Percentiles rank a stretch among this genome's conserved stretches.
These are phyloP conservation scores for Argyresthia albistria DNA, from an alignment of 2,888 invertebrate genomes.

Conservation along the genomic window DNA sequence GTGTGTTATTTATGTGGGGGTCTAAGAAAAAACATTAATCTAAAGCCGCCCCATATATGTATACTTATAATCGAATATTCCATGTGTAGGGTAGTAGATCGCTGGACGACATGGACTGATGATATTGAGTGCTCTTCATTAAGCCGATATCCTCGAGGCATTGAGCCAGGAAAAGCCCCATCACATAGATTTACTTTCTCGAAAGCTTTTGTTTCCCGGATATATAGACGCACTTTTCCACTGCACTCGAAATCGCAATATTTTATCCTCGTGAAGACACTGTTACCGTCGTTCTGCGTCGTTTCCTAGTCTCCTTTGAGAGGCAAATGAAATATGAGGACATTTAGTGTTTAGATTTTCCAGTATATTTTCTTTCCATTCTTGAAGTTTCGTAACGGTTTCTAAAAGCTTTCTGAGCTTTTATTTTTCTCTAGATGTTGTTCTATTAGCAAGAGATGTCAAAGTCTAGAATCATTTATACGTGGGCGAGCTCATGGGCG, in stretches of 20 bases:
- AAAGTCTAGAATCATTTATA: not conserved
- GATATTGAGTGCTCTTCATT: constrained; percentile 42
- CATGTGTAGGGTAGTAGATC: no score
- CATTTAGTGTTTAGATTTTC: not conserved
- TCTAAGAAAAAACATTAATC: not conserved
- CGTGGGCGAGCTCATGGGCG: no score
- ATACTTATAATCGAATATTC: not conserved
- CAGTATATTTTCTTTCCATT: not conserved
- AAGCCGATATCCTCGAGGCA: constrained; percentile 33
- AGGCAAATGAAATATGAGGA: constrained; percentile 1
- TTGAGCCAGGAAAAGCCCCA: constrained; percentile 22
- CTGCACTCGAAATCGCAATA: constrained; percentile 6
- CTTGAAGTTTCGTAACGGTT: not conserved
- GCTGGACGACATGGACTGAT: constrained; percentile 24
- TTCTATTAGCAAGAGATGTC: not conserved
- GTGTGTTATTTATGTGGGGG: no score
- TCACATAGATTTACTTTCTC: constrained; percentile 24
- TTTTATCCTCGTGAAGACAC: not conserved
- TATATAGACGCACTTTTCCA: constrained; percentile 10
- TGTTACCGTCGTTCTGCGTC: not conserved
- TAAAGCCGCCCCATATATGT: not conserved
- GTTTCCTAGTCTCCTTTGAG: not conserved
- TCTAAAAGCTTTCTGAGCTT: not conserved
- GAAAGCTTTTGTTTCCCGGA: constrained; percentile 10
- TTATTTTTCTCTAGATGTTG: not conserved